Evolutionary conservation across 2,888 invertebrate genomes (phyloP).

Genomic region (Leucophenga maculata): DNA sequence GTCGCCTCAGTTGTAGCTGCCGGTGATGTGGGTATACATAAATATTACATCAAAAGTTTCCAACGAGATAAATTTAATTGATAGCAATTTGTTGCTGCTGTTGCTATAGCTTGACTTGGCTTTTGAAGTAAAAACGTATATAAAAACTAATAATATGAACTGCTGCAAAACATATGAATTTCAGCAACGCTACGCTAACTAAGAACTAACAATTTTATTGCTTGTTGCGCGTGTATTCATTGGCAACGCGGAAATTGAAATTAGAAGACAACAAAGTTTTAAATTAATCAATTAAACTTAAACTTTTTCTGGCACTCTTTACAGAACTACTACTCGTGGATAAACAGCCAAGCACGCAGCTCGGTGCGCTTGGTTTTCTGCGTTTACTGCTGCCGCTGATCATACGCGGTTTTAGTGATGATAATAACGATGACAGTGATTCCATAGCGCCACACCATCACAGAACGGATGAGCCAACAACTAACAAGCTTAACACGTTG

Average conservation of each 20-base stretch:
- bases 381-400: conserved; percentile 78
- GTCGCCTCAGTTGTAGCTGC: not conserved
- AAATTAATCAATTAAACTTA: not conserved
- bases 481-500: not conserved
- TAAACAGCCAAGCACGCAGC: conserved; percentile 73
- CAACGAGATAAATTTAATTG: conserved; percentile 69
- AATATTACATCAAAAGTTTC: conserved; percentile 67
- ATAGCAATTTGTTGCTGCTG: conserved; percentile 62
- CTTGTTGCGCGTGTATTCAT: not conserved
- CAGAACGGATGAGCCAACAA: not conserved
- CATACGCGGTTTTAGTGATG: conserved; percentile 57
- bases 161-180: conserved; percentile 39
- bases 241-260: not conserved
- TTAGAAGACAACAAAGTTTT: conserved; percentile 3
- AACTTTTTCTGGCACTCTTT: conserved; percentile 23
- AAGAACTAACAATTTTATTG: not conserved
- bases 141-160: conserved; percentile 38
- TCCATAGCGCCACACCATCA: conserved; percentile 41
- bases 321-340: conserved; percentile 67
- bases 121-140: conserved; percentile 16
- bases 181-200: not conserved
- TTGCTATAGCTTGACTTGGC: no score
- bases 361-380: conserved; percentile 80
- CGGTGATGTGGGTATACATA: conserved; percentile 48
- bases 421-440: conserved; percentile 55